Conservation (phyloP, 2,113 vertebrate genomes). For the Ancistrus triradiatus region DNA sequence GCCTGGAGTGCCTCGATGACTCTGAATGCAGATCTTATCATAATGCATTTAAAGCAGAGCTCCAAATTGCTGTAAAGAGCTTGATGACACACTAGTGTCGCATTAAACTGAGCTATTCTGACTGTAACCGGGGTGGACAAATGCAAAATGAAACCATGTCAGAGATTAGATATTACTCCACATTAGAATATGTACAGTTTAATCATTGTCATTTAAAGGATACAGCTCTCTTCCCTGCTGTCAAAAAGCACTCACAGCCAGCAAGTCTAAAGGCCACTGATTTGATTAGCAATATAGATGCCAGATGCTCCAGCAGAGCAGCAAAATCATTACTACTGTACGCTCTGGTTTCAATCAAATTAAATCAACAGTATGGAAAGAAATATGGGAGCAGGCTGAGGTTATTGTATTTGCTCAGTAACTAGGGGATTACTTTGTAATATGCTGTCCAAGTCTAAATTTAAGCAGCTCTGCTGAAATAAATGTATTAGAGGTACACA, state of each 20-base stretch:
- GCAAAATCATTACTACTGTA: constrained; percentile 57
- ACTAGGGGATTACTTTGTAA: constrained; percentile 32
- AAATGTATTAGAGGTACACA: constrained; percentile 20
- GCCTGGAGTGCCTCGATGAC: no score
- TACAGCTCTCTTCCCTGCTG: constrained; percentile 20
- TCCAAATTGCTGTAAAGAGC: background rate
- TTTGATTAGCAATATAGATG: constrained; percentile 55
- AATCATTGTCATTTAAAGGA: constrained; percentile 40
- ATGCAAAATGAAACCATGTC: constrained; percentile 13
- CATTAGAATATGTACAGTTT: constrained; percentile 32
- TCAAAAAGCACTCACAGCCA: constrained; percentile 46
- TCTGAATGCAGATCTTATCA: no score
- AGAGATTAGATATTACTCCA: constrained; percentile 19
- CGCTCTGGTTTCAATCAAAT: constrained; percentile 64
- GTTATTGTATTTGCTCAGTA: constrained; percentile 40
- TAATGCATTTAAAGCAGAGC: background rate
- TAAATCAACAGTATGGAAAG: constrained; percentile 56
- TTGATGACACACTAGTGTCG: background rate
- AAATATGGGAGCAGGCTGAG: constrained; percentile 50
- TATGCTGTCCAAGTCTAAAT: constrained; percentile 23
- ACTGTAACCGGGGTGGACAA: constrained; percentile 3
- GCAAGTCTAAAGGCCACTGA: constrained; percentile 43
- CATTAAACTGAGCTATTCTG: constrained; percentile 6
- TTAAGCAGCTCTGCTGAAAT: constrained; percentile 29
- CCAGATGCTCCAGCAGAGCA: constrained; percentile 59